Evolutionary conservation across 2,113 vertebrate species (phyloP).

Genomic region (Python bivittatus): DNA sequence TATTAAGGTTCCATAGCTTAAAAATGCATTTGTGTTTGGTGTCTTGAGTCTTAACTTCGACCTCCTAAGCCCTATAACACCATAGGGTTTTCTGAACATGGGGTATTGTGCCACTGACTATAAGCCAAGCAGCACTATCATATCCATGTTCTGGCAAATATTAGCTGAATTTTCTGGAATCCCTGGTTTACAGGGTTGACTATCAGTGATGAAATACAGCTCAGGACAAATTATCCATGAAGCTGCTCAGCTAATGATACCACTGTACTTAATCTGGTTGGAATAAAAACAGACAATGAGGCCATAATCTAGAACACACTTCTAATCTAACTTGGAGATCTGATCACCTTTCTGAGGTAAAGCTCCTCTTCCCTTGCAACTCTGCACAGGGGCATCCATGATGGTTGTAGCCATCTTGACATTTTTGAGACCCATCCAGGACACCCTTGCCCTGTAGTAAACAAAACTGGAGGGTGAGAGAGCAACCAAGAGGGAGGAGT

Average conservation of each 20-base stretch:
- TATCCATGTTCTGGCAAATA: not conserved
- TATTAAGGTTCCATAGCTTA: not conserved
- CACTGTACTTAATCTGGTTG: not conserved
- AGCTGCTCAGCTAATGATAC: not conserved
- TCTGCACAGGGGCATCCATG: not conserved
- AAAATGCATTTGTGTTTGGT: not conserved
- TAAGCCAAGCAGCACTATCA: not conserved
- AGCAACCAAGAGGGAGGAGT: not conserved
- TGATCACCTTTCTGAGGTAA: not conserved
- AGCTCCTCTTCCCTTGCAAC: not conserved
- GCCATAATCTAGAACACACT: not conserved
- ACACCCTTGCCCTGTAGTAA: not conserved
- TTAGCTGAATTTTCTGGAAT: not conserved
- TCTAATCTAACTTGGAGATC: not conserved
- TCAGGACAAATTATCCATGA: not conserved
- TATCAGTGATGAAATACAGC: not conserved
- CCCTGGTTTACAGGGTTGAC: not conserved
- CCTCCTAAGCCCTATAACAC: not conserved
- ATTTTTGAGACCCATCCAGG: not conserved
- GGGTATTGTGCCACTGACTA: not conserved
- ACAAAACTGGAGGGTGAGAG: too few relatives aligned
- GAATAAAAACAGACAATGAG: not conserved
- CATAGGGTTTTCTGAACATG: not conserved
- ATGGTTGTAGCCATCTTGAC: not conserved
- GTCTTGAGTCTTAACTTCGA: not conserved